Conservation (phyloP, 2,888 invertebrate species). For the Lasioglossum figueresi region DNA sequence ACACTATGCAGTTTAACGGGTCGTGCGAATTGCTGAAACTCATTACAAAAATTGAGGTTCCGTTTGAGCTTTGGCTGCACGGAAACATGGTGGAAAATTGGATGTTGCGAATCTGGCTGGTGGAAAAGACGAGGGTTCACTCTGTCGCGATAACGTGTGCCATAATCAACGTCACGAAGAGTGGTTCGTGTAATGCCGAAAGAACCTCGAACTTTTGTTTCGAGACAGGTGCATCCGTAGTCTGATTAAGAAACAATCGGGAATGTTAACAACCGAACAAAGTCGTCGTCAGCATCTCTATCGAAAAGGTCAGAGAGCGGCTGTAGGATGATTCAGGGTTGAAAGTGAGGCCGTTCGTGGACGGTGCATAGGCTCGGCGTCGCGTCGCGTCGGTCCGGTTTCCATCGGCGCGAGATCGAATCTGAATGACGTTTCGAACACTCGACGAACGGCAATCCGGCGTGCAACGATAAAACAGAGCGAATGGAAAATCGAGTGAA, state of each 20-base stretch:
- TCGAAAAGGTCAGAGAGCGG: background rate
- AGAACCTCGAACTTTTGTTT: background rate
- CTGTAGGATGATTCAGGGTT: background rate
- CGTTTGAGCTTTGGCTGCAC: background rate
- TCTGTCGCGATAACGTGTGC: background rate
- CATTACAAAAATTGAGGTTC: background rate
- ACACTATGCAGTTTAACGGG: background rate
- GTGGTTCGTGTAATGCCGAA: background rate
- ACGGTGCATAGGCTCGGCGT: background rate
- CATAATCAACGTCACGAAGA: background rate
- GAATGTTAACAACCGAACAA: no score
- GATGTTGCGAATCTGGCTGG: background rate
- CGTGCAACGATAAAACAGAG: slow-evolving; percentile 15
- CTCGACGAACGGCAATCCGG: slow-evolving; percentile 24
- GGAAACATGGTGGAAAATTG: background rate
- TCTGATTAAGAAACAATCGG: background rate
- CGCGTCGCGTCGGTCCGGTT: slow-evolving; percentile 10
- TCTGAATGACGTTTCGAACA: slow-evolving; percentile 32
- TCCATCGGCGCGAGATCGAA: slow-evolving; percentile 23
- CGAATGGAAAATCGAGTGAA: slow-evolving; percentile 27
- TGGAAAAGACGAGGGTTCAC: background rate
- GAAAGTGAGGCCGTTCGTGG: background rate
- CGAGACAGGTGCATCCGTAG: background rate
- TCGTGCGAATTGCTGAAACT: background rate
- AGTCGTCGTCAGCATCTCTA: background rate